Percentiles rank a stretch among this genome's conserved stretches.
phyloP scores from a whole-genome alignment of 2,797 vertebrate genomes.

The Acipenser transmontanus region DNA sequence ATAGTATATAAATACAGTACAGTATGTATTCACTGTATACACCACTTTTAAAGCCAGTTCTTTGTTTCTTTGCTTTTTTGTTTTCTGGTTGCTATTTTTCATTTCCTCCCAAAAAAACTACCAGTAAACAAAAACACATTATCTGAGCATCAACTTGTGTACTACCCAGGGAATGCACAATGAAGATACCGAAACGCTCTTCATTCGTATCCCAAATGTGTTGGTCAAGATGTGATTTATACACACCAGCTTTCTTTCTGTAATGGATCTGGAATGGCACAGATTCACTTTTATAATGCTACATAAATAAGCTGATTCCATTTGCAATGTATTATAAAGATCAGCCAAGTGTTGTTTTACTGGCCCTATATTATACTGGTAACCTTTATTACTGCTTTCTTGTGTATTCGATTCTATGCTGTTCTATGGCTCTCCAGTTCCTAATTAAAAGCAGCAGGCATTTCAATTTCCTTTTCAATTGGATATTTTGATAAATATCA shows the following conservation, averaged over 20 bases:
- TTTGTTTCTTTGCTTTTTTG: too few species aligned
- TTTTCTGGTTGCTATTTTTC: too few species aligned
- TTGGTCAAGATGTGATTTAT: too few species aligned
- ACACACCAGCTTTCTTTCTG: background rate
- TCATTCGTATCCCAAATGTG: too few species aligned
- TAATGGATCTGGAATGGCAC: background rate
- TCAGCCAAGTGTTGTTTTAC: conserved; percentile 1
- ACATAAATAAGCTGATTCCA: conserved; percentile 1
- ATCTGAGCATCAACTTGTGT: too few species aligned
- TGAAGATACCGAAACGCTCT: too few species aligned
- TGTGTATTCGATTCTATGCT: background rate
- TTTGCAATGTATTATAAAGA: background rate
- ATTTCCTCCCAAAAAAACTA: too few species aligned
- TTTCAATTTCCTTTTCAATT: conserved; percentile 10
- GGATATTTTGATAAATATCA: conserved; percentile 1
- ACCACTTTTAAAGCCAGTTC: too few species aligned
- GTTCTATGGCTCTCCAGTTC: conserved; percentile 2
- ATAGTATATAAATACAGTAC: too few species aligned
- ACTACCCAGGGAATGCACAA: too few species aligned
- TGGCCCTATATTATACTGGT: background rate
- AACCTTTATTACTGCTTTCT: background rate
- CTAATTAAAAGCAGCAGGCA: conserved; percentile 14
- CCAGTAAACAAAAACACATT: too few species aligned
- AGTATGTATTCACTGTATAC: too few species aligned
- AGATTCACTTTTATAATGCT: conserved; percentile 8